Evolutionary conservation across 1,140 invertebrate species (phyloP).

Genomic region (Papilio xuthus): DNA sequence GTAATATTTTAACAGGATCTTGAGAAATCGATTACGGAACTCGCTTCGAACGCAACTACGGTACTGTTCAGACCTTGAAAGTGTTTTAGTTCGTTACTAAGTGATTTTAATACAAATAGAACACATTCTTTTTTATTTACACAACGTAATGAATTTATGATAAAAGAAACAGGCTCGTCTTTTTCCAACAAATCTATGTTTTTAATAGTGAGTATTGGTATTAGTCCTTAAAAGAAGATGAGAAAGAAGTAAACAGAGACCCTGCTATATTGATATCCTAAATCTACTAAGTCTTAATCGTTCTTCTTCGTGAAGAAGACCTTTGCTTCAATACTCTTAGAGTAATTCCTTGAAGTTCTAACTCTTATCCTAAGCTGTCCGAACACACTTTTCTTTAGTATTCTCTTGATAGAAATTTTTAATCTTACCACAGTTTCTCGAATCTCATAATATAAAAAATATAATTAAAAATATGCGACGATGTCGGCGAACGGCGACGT

Average conservation of each 20-base stretch:
- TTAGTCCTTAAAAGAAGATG: too few relatives aligned
- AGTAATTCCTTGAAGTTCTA: too few relatives aligned
- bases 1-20: slow-evolving; percentile 36
- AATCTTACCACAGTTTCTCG: background rate
- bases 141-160: background rate
- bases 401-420: background rate
- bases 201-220: too few relatives aligned
- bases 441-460: slow-evolving; percentile 7
- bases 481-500: slow-evolving; percentile 14
- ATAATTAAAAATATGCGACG: slow-evolving; percentile 1
- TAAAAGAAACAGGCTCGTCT: too few relatives aligned
- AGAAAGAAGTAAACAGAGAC: too few relatives aligned
- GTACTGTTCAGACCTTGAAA: slow-evolving; percentile 18
- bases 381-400: background rate
- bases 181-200: too few relatives aligned
- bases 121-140: background rate
- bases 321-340: too few relatives aligned
- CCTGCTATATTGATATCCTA: too few relatives aligned
- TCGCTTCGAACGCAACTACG: slow-evolving; percentile 3
- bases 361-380: background rate
- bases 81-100: slow-evolving; percentile 15
- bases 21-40: slow-evolving; percentile 23
- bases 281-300: too few relatives aligned
- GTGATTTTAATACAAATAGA: background rate
- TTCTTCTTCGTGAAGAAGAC: too few relatives aligned